Base-by-base conservation (phyloP, 2,888 invertebrate genomes). In the Arrhopalites spinosus region DNA sequence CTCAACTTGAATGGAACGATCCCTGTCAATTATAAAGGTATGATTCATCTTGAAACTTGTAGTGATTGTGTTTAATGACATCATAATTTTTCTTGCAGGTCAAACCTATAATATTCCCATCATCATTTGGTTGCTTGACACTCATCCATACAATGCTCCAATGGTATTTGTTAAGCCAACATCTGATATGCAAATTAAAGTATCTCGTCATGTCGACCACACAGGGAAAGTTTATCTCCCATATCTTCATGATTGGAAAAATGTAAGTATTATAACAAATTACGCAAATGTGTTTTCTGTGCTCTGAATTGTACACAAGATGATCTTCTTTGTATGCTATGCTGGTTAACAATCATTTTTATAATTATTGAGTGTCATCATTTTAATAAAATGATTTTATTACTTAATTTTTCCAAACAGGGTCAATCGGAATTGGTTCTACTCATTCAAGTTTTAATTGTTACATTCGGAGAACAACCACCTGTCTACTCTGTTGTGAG, bases 221-320 rank as follows among this genome's bases (percentile, higher is more conserved):
- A 95, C 92, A 87, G 99, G 99, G 47, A 95, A 95, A 86, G 91
- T 99, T 73, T 98, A 97, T 86, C 88, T 98, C 84, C 98, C 98
- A 0, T 99, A 96, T 87, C 88, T 99, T 77, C 95, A 96, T 84
- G 95, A 98, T 83, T 99, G 99, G 99, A 88, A 89, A 75, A 89
- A 90, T 64, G 91, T 91, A 86, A 87, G 88, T 85, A 47, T 17
- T 63, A 13, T 63, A 27, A 59, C 59, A 20, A 59, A 59, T 59
- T 13, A n/a, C 7, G 7, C 17, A 59, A 13, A 23, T 20, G 7
- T 59, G n/a, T 20, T 59, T 7, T 8, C n/a, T 20, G n/a, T 13
- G 45, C 15, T 45, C 15, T 23, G 5, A 59, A 8, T n/a, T 13
- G 7, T n/a, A 59, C 11, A 36, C 3, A 36, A 36, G 36, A 3